These are phyloP conservation scores for Drosophila burlai DNA, from an alignment of 1,140 invertebrate species.

Conservation along the genomic window DNA sequence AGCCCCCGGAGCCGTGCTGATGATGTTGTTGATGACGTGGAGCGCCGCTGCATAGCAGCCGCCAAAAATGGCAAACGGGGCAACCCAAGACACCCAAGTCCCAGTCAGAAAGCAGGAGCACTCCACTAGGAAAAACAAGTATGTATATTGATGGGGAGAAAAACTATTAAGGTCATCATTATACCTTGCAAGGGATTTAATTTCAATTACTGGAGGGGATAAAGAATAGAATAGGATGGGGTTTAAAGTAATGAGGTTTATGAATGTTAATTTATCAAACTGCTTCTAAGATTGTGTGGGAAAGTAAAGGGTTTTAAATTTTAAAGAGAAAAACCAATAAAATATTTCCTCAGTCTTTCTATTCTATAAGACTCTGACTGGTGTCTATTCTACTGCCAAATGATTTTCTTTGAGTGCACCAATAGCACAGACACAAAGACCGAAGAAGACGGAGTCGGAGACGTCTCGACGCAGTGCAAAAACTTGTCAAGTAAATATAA, in stretches of 20 bases:
- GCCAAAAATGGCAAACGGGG: constrained; percentile 63
- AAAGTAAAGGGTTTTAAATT: not conserved
- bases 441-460: constrained; percentile 41
- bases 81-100: constrained; percentile 45
- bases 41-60: constrained; percentile 61
- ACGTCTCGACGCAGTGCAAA: constrained; percentile 73
- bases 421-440: constrained; percentile 39
- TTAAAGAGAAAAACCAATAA: not conserved
- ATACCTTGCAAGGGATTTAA: not conserved
- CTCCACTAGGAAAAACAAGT: constrained; percentile 22
- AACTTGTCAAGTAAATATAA: constrained; percentile 84
- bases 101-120: constrained; percentile 28
- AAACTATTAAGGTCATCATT: not conserved
- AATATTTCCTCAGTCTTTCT: too few relatives aligned
- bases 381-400: not conserved
- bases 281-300: too few relatives aligned
- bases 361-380: not conserved
- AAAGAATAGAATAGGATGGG: not conserved
- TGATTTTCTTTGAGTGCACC: constrained; percentile 18
- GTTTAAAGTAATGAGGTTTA: too few relatives aligned
- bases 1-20: constrained; percentile 48
- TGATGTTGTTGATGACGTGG: constrained; percentile 83
- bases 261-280: too few relatives aligned
- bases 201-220: too few relatives aligned
- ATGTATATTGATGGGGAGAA: not conserved